A percentile compares a stretch with the other conserved stretches of the same genome.
Conservation (phyloP, 2,888 invertebrate species). For the Agonum fuliginosum region DNA sequence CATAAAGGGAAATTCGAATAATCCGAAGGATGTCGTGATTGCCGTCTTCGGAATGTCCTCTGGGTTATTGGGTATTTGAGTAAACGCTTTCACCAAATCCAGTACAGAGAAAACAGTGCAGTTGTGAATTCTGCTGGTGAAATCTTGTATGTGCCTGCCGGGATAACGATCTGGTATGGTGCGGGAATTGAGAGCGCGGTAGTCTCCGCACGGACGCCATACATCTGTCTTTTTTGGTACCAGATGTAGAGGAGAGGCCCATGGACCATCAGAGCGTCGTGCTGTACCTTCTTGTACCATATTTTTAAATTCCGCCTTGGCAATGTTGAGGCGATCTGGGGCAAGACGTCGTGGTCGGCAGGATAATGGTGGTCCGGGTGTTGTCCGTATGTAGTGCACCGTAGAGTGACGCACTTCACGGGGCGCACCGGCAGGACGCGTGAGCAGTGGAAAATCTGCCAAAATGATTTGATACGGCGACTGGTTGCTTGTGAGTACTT, state of each 20-base stretch:
- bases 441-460: background rate
- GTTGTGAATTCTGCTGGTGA: conserved; percentile 60
- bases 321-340: conserved; percentile 64
- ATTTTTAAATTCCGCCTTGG: conserved; percentile 64
- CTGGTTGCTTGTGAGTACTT: background rate
- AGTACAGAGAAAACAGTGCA: too few species aligned
- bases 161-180: conserved; percentile 68
- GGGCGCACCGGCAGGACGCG: background rate
- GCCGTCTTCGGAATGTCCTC: too few species aligned
- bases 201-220: conserved; percentile 69
- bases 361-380: conserved; percentile 61
- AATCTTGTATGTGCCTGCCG: conserved; percentile 66
- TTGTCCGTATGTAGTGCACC: background rate
- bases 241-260: conserved; percentile 65
- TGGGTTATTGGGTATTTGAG: too few species aligned
- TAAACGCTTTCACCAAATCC: too few species aligned
- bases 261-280: conserved; percentile 65
- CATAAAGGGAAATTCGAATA: too few species aligned
- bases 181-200: conserved; percentile 66
- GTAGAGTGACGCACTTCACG: background rate
- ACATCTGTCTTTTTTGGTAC: conserved; percentile 63
- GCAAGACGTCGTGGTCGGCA: conserved; percentile 64
- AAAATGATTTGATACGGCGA: background rate
- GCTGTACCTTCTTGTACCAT: conserved; percentile 65
- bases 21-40: too few species aligned